A percentile compares a stretch with the other conserved stretches of the same genome.
These are phyloP conservation scores for Andrena minutula DNA, from an alignment of 2,888 invertebrate species.

Conservation along the genomic window DNA sequence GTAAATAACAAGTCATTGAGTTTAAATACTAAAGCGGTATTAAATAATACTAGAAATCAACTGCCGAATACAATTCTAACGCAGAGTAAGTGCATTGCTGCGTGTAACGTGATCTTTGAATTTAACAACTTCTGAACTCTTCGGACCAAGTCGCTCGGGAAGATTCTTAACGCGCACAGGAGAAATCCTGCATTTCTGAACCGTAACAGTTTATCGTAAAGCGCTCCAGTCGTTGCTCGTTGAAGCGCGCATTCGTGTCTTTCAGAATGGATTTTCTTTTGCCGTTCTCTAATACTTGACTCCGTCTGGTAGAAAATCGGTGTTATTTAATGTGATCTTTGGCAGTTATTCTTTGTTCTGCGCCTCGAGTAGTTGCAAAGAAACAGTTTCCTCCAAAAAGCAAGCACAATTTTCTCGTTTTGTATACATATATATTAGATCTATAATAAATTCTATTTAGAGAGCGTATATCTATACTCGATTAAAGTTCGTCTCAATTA, in stretches of 20 bases:
- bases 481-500: constrained; percentile 31
- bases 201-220: constrained; percentile 24
- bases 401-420: constrained; percentile 15
- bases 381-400: constrained; percentile 18
- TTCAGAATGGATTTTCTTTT: constrained; percentile 22
- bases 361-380: constrained; percentile 37
- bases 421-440: constrained; percentile 25
- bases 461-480: constrained; percentile 30
- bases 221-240: constrained; percentile 22
- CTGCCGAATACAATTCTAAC: constrained; percentile 14
- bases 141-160: not conserved
- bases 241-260: constrained; percentile 39
- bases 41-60: constrained; percentile 48
- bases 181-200: constrained; percentile 28
- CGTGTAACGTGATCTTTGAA: constrained; percentile 10
- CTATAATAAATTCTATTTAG: constrained; percentile 33
- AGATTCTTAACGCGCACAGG: constrained; percentile 26
- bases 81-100: constrained; percentile 18
- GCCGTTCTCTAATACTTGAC: constrained; percentile 46
- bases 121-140: not conserved
- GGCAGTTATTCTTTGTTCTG: constrained; percentile 63
- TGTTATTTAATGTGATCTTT: constrained; percentile 66
- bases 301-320: constrained; percentile 50
- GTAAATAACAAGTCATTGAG: constrained; percentile 70
- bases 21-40: constrained; percentile 57